Evolutionary conservation across 2,888 invertebrate genomes (phyloP).

Genomic region (Tridacna crocea): DNA sequence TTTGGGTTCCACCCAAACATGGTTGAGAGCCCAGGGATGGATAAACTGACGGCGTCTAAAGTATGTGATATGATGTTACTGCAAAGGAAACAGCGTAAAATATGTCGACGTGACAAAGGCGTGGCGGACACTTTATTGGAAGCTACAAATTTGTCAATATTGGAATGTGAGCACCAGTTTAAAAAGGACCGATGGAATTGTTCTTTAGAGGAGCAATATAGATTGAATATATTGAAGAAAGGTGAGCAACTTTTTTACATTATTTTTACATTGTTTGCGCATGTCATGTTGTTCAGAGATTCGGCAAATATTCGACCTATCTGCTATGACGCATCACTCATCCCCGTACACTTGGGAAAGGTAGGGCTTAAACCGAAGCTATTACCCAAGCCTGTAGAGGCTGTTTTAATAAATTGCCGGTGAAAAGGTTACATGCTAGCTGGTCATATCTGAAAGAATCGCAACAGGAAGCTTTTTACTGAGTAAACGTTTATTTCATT

Average conservation of each 20-base stretch:
- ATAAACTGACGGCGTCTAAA: slow-evolving; percentile 60
- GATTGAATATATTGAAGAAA: slow-evolving; percentile 97
- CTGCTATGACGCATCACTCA: too few species aligned
- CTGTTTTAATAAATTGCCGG: too few species aligned
- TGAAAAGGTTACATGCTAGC: too few species aligned
- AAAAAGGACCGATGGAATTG: slow-evolving; percentile 97
- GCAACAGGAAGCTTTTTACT: too few species aligned
- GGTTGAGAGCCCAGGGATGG: slow-evolving; percentile 38
- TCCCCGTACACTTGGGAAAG: too few species aligned
- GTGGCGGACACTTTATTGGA: slow-evolving; percentile 94
- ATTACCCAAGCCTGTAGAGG: too few species aligned
- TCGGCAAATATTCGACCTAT: too few species aligned
- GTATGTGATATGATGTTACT: slow-evolving; percentile 75
- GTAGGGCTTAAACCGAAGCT: too few species aligned
- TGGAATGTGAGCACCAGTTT: slow-evolving; percentile 97
- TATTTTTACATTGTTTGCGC: too few species aligned
- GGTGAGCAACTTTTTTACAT: slow-evolving; percentile 89
- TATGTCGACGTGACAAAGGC: slow-evolving; percentile 96
- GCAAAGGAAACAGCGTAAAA: slow-evolving; percentile 90
- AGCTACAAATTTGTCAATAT: slow-evolving; percentile 95
- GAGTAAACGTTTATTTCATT: too few species aligned
- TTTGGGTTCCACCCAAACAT: slow-evolving; percentile 48
- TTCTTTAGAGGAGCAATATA: slow-evolving; percentile 95
- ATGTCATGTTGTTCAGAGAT: too few species aligned
- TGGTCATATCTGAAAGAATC: too few species aligned